A percentile compares a stretch with the other conserved stretches of the same genome.
Conservation (phyloP, 2,113 vertebrate genomes). For the Dipodomys stephensi region DNA sequence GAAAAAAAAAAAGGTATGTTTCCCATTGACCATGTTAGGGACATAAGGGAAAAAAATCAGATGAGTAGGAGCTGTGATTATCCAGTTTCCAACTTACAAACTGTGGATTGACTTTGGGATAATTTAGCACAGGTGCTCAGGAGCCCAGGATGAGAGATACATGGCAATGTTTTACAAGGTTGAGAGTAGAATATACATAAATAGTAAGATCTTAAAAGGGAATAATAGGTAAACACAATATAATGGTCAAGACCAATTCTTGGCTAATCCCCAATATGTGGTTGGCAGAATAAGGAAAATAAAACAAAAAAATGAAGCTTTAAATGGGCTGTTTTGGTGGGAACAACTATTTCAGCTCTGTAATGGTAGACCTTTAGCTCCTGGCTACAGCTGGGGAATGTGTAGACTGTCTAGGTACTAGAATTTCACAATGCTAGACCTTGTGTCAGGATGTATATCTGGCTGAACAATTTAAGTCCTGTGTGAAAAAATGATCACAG, state of each 20-base stretch:
- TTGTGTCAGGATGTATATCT: not conserved
- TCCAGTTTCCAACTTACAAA: not conserved
- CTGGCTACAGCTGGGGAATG: not conserved
- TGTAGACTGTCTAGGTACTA: not conserved
- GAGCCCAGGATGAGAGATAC: not conserved
- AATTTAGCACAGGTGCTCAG: not conserved
- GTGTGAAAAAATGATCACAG: not conserved
- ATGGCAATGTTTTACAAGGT: not conserved
- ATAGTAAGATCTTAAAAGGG: not conserved
- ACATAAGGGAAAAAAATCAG: not conserved
- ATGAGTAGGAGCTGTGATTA: not conserved
- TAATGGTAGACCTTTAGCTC: not conserved
- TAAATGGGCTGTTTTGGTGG: not conserved
- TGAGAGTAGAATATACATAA: not conserved
- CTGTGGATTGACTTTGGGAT: not conserved
- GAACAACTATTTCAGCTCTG: not conserved
- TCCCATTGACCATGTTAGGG: not conserved
- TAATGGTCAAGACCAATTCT: not conserved
- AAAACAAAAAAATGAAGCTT: not conserved
- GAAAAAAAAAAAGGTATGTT: not conserved
- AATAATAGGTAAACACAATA: not conserved
- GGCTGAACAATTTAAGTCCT: not conserved
- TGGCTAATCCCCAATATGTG: not conserved
- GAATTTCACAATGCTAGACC: not conserved
- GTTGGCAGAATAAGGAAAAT: not conserved